Percentiles rank a stretch among this genome's conserved stretches.
Evolutionary conservation across 2,797 vertebrate genomes (phyloP).

Genomic region (Picus viridis): DNA sequence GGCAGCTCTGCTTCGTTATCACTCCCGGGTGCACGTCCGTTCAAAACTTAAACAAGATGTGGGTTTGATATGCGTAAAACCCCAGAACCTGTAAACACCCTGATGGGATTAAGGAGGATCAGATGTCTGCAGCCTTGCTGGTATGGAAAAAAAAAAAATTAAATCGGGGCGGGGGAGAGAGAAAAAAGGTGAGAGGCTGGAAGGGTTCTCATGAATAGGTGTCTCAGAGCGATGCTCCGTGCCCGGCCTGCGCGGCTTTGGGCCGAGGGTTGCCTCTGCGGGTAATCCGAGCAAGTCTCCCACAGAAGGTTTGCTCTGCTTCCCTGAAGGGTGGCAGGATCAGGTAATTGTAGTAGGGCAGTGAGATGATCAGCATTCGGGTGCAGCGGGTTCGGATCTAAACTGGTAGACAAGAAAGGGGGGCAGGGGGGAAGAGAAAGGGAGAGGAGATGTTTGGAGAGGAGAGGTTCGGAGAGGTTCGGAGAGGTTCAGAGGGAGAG

Average conservation of each 20-base stretch:
- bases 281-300: background rate
- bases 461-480: no score
- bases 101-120: background rate
- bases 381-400: background rate
- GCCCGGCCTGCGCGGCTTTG: no score
- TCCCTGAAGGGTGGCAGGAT: background rate
- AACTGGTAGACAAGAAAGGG: background rate
- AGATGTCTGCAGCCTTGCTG: background rate
- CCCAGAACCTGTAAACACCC: background rate
- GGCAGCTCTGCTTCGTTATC: background rate
- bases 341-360: background rate
- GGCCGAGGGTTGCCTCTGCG: no score
- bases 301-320: fast-evolving
- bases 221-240: background rate
- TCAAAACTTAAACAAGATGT: background rate
- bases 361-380: background rate
- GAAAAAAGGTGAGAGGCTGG: background rate
- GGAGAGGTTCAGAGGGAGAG: no score
- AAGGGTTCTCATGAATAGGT: background rate
- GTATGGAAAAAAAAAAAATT: background rate
- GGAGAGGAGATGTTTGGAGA: no score
- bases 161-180: background rate
- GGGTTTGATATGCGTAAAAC: background rate
- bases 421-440: no score
- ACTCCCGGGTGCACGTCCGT: background rate